Conservation (phyloP, 2,888 invertebrate species). For the Notodonta dromedarius region DNA sequence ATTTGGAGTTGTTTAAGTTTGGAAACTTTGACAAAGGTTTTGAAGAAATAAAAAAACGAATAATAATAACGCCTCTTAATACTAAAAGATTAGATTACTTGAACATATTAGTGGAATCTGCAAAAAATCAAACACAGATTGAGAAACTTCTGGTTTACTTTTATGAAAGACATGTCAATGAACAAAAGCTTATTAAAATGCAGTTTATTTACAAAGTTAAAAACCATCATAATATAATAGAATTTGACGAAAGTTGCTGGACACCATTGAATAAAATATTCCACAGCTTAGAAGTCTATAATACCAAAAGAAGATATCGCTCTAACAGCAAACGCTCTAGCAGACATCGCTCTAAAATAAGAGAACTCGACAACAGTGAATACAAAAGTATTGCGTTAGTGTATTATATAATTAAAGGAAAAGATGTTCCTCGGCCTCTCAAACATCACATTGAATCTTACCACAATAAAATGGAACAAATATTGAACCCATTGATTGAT, state of each 20-base stretch:
- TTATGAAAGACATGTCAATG: conserved; percentile 59
- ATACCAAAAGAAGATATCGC: conserved; percentile 9
- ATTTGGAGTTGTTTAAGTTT: conserved; percentile 59
- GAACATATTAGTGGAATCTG: conserved; percentile 45
- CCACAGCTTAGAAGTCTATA: conserved; percentile 52
- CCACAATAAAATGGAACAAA: too few relatives aligned
- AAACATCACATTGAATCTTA: too few relatives aligned
- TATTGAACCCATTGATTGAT: too few relatives aligned
- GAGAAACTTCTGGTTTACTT: conserved; percentile 54
- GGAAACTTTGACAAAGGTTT: conserved; percentile 55
- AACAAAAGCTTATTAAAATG: conserved; percentile 41
- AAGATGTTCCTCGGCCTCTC: conserved; percentile 42
- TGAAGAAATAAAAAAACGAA: conserved; percentile 46
- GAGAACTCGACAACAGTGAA: conserved; percentile 20
- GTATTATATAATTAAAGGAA: conserved; percentile 51
- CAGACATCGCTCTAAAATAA: background rate
- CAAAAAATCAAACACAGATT: conserved; percentile 49
- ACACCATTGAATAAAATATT: conserved; percentile 53
- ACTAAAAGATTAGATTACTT: conserved; percentile 45
- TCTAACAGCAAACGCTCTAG: too few relatives aligned
- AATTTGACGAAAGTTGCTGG: conserved; percentile 59
- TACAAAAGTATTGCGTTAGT: conserved; percentile 44
- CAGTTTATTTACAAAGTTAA: conserved; percentile 48
- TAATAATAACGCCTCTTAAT: conserved; percentile 41
- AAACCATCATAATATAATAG: conserved; percentile 45